Conservation (phyloP, 2,888 invertebrate species). For the Hirtodrosophila cameraria region DNA sequence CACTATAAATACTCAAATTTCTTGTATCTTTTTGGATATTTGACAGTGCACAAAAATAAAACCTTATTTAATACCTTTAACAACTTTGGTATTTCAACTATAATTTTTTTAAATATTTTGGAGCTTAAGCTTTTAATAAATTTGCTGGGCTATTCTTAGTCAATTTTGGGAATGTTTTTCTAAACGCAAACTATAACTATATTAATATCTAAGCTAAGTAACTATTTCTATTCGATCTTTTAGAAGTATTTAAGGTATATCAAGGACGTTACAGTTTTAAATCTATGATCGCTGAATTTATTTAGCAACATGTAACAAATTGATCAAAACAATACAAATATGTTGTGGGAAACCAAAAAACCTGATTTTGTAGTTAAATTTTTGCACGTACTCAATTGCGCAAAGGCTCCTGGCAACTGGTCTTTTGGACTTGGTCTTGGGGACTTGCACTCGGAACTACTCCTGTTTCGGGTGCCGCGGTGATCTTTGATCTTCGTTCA, state of each 20-base stretch:
- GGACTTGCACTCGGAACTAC: slow-evolving; percentile 14
- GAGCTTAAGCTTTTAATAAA: no score
- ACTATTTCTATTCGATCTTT: background rate
- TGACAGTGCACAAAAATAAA: no score
- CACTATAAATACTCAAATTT: no score
- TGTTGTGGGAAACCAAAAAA: slow-evolving; percentile 42
- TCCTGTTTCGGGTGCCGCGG: slow-evolving; percentile 73
- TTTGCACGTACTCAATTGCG: slow-evolving; percentile 67
- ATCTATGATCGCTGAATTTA: slow-evolving; percentile 23
- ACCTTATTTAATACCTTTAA: no score
- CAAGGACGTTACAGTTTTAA: slow-evolving; percentile 38
- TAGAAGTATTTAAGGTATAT: background rate
- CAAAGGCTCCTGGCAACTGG: slow-evolving; percentile 12
- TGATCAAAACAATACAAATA: slow-evolving; percentile 48
- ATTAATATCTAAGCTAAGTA: background rate
- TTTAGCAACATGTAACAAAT: slow-evolving; percentile 51
- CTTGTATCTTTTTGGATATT: no score
- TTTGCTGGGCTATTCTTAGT: no score
- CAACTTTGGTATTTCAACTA: no score
- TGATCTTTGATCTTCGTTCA: slow-evolving; percentile 73
- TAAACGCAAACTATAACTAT: no score
- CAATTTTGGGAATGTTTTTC: no score
- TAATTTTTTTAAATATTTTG: no score
- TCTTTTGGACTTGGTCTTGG: slow-evolving; percentile 13
- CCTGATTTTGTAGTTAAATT: slow-evolving; percentile 74